These are phyloP conservation scores for Mythimna lalbum DNA, from an alignment of 2,888 invertebrate genomes.

Conservation along the genomic window DNA sequence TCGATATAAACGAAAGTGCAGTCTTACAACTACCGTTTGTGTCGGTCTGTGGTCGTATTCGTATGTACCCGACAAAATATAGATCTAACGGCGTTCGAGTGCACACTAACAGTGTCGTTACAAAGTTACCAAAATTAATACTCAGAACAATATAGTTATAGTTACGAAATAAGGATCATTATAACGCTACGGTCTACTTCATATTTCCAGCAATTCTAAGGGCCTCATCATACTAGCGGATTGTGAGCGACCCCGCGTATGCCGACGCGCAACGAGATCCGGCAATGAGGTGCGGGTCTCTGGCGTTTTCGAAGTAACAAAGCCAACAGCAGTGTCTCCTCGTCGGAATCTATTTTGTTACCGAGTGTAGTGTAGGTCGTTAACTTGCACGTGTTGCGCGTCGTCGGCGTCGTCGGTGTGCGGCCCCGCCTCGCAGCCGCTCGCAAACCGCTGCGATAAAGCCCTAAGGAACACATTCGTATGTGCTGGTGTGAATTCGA, in stretches of 20 bases:
- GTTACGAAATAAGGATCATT: background rate
- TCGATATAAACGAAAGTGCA: slow-evolving; percentile 21
- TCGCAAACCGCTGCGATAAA: too few relatives aligned
- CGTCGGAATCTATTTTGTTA: too few relatives aligned
- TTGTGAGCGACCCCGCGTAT: too few relatives aligned
- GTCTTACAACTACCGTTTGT: slow-evolving; percentile 17
- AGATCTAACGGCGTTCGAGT: slow-evolving; percentile 54
- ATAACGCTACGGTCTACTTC: background rate
- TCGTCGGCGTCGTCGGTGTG: too few relatives aligned
- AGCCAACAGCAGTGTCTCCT: too few relatives aligned
- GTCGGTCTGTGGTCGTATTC: slow-evolving; percentile 34
- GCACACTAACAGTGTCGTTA: slow-evolving; percentile 26
- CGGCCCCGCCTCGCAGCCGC: too few relatives aligned
- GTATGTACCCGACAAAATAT: slow-evolving; percentile 44
- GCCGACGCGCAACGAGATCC: too few relatives aligned
- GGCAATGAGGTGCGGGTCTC: too few relatives aligned
- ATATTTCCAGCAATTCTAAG: background rate
- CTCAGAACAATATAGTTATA: slow-evolving; percentile 25
- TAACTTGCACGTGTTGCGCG: too few relatives aligned
- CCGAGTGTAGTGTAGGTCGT: too few relatives aligned
- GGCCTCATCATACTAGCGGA: too few relatives aligned
- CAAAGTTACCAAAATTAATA: slow-evolving; percentile 44
- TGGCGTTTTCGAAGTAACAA: too few relatives aligned
- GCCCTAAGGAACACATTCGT: background rate
- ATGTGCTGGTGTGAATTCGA: slow-evolving; percentile 38